Conservation (phyloP, 2,888 invertebrate genomes). For the Andrena minutula region DNA sequence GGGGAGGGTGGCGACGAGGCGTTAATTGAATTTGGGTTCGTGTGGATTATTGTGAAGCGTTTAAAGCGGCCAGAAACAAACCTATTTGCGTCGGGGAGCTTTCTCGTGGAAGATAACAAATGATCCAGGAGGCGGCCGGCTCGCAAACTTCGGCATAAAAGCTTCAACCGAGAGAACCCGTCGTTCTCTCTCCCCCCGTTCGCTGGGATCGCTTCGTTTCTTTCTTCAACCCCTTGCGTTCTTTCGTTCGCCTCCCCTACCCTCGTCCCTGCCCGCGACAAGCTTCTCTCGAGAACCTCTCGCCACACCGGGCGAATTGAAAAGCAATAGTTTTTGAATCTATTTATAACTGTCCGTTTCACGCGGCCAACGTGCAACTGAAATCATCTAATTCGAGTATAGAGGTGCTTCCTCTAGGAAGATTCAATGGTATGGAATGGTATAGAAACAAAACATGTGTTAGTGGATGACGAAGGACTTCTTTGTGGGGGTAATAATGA, state of each 20-base stretch:
- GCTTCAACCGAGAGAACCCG: constrained; percentile 68
- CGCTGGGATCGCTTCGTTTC: constrained; percentile 41
- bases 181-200: constrained; percentile 19
- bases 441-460: background rate
- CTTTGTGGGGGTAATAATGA: too few relatives aligned
- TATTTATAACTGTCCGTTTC: constrained; percentile 76
- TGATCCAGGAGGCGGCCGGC: constrained; percentile 74
- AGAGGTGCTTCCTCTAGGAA: background rate
- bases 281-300: constrained; percentile 61
- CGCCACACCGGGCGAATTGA: constrained; percentile 75
- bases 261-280: constrained; percentile 36
- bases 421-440: constrained; percentile 2
- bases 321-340: constrained; percentile 81
- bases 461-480: background rate
- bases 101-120: constrained; percentile 78
- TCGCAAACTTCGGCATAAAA: constrained; percentile 76
- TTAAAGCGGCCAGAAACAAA: constrained; percentile 80
- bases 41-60: constrained; percentile 80
- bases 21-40: constrained; percentile 80
- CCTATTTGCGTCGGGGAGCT: constrained; percentile 81
- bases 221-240: constrained; percentile 62
- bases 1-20: constrained; percentile 61
- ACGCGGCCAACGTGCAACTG: constrained; percentile 31
- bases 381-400: constrained; percentile 58
- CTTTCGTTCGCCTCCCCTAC: constrained; percentile 40